Percentiles rank a stretch among this genome's conserved stretches.
phyloP scores from a whole-genome alignment of 1,140 invertebrate species.

The Bicyclus anynana region DNA sequence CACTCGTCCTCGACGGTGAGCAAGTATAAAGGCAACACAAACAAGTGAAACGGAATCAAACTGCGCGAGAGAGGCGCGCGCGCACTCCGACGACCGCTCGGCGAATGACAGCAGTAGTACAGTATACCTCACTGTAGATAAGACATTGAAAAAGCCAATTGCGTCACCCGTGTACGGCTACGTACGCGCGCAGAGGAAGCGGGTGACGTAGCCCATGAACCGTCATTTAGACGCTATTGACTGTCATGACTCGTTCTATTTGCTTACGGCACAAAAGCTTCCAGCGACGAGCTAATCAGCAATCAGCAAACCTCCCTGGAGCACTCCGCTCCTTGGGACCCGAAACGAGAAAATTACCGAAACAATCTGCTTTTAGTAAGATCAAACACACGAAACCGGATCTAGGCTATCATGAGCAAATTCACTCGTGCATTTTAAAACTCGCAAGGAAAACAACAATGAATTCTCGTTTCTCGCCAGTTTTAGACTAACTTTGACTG shows the following conservation, averaged over 20 bases:
- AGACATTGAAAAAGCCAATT: slow-evolving; percentile 77
- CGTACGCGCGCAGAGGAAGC: slow-evolving; percentile 68
- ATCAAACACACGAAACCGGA: slow-evolving; percentile 3
- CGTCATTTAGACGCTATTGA: slow-evolving; percentile 66
- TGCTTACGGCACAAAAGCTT: slow-evolving; percentile 51
- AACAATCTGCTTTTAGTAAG: neutral
- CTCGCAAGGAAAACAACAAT: slow-evolving; percentile 3
- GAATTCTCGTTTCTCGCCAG: neutral
- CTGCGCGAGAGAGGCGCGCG: slow-evolving; percentile 43
- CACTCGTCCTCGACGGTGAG: slow-evolving; percentile 65
- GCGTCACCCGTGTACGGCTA: slow-evolving; percentile 67
- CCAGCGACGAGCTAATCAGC: slow-evolving; percentile 23
- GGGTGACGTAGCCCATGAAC: slow-evolving; percentile 58
- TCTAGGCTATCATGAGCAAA: neutral
- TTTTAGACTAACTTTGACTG: neutral
- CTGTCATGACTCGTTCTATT: slow-evolving; percentile 59
- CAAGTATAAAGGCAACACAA: slow-evolving; percentile 51
- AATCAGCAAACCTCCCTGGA: slow-evolving; percentile 9
- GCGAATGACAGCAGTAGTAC: too few relatives aligned
- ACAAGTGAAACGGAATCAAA: slow-evolving; percentile 62
- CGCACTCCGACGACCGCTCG: slow-evolving; percentile 60
- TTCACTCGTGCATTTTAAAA: neutral
- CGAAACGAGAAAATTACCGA: neutral
- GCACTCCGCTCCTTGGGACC: neutral
- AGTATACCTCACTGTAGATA: slow-evolving; percentile 70